These are phyloP conservation scores for Thereva unica DNA, from an alignment of 2,888 invertebrate genomes.

Conservation along the genomic window DNA sequence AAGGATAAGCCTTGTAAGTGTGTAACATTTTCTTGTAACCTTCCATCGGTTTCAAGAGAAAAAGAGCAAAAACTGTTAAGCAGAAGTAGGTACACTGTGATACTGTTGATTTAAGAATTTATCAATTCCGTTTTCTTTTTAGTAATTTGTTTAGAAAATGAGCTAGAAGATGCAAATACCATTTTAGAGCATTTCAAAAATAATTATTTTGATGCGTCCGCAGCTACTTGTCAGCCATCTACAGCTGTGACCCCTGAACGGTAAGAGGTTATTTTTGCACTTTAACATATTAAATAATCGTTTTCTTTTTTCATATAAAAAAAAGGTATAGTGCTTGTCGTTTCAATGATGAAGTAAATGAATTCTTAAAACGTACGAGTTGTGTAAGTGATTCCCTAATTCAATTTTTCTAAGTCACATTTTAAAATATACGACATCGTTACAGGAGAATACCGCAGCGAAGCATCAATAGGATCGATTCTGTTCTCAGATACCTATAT, in stretches of 20 bases:
- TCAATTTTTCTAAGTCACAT: too few species aligned
- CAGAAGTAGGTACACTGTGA: slow-evolving; percentile 47
- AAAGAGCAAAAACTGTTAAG: slow-evolving; percentile 51
- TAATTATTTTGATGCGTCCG: slow-evolving; percentile 18
- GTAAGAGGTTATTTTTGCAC: background rate
- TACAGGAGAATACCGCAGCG: too few species aligned
- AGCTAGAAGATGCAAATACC: slow-evolving; percentile 50
- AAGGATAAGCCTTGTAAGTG: slow-evolving; percentile 51
- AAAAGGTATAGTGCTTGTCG: slow-evolving; percentile 8
- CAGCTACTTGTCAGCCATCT: background rate
- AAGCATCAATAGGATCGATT: too few species aligned
- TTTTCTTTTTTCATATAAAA: background rate
- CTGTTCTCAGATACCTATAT: too few species aligned
- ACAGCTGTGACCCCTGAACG: background rate
- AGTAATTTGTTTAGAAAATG: slow-evolving; percentile 52
- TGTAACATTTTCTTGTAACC: slow-evolving; percentile 47
- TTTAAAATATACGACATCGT: too few species aligned
- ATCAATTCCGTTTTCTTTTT: slow-evolving; percentile 5
- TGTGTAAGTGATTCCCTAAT: background rate
- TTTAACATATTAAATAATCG: background rate
- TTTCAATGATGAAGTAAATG: slow-evolving; percentile 24
- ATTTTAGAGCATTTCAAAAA: slow-evolving; percentile 48
- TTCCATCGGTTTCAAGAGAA: slow-evolving; percentile 44
- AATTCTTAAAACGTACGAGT: slow-evolving; percentile 7
- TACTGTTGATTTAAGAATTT: background rate